Base-by-base conservation (phyloP, 2,888 invertebrate species). In the Tipula lateralis region DNA sequence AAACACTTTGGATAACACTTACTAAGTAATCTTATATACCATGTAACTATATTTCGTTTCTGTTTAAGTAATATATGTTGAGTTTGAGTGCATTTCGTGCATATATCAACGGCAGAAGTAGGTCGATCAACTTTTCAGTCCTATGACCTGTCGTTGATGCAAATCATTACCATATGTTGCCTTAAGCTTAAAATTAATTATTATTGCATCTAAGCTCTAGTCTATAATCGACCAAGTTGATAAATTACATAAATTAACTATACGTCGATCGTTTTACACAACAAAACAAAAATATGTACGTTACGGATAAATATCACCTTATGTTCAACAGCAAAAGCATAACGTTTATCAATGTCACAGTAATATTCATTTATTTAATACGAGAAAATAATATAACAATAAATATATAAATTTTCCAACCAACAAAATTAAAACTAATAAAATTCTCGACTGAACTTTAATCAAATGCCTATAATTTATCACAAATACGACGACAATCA, bases 391-490 rank as follows among this genome's bases (percentile, higher is more conserved):
- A 66, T 19, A 13, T 24, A 66, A 66, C 66, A 24, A 12, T 66
- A 66, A 66, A 66, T 66, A 66, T 66, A 66, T 66, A 66, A 66
- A 66, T 66, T 66, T 66, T 66, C 66, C 66, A 66, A 66, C 24
- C 24, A 66, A 9, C 66, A 66, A 66, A 66, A 66, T 66, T 66
- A 66, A 66, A 66, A 66, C 66, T 66, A 66, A 66, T 66, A 66
- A 66, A 66, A 66, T 66, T 66, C 66, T 66, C 66, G 66, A 24
- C n/a, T 66, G 1, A 9, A 66, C 66, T 66, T 66, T 66, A 66
- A 66, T 66, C 66, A 66, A 66, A 66, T 24, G 66, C 66, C 66
- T 66, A 66, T 66, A 66, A 66, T 66, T 66, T 24, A 66, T 66
- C 66, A 66, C 24, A 24, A 66, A 66, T 24, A 66, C 66, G 24